These are phyloP conservation scores for Todiramphus saurophagus DNA, from an alignment of 2,113 vertebrate genomes.

Conservation along the genomic window DNA sequence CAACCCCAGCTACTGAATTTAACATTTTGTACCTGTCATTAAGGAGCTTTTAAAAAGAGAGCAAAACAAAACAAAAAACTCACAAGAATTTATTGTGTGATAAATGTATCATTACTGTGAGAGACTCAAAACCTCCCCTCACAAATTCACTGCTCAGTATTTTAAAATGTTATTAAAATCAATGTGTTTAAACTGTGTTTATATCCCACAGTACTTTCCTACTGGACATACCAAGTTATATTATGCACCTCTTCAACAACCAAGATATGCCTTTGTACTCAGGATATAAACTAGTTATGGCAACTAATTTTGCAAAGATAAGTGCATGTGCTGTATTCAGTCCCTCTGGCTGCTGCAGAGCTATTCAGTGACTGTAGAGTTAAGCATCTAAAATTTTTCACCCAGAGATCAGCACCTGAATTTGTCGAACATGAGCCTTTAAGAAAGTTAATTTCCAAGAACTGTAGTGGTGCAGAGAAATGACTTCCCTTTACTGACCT, in stretches of 20 bases:
- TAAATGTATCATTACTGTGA: neutral
- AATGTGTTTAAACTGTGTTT: neutral
- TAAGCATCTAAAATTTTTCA: neutral
- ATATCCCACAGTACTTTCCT: neutral
- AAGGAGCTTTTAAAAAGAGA: neutral
- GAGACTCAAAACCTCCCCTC: neutral
- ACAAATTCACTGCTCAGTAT: neutral
- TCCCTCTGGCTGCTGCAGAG: neutral
- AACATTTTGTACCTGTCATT: neutral
- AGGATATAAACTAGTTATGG: neutral
- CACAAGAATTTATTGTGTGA: neutral
- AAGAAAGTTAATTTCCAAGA: neutral
- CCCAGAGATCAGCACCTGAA: neutral
- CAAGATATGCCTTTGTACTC: neutral
- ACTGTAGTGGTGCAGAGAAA: neutral
- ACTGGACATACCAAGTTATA: neutral
- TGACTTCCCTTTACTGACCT: slow-evolving; percentile 17
- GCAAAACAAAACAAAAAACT: neutral
- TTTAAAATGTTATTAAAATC: neutral
- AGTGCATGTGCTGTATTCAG: neutral
- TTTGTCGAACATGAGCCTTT: fast-evolving
- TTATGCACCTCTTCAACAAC: neutral
- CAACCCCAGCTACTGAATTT: neutral
- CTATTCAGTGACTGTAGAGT: neutral
- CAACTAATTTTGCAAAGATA: neutral